phyloP scores from a whole-genome alignment of 2,113 vertebrate species.

The Rhinogobius similis region DNA sequence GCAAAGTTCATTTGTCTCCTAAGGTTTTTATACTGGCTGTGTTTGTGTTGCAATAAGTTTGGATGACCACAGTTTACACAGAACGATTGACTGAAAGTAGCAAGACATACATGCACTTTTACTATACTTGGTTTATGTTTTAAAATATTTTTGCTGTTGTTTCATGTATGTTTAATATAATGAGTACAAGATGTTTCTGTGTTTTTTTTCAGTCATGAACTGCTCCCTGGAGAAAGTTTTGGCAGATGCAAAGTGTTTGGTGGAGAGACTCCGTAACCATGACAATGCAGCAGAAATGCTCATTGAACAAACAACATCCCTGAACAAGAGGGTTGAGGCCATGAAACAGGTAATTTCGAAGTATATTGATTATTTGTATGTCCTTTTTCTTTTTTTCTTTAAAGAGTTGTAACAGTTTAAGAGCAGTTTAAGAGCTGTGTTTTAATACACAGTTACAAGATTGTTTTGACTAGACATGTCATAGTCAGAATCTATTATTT shows the following conservation, averaged over 20 bases:
- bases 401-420: not conserved
- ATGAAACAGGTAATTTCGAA: slow-evolving; percentile 98
- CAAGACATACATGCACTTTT: not conserved
- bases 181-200: not conserved
- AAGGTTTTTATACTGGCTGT: not conserved
- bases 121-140: no score
- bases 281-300: slow-evolving; percentile 93
- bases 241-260: slow-evolving; percentile 93
- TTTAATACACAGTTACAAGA: no score
- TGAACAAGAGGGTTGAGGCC: slow-evolving; percentile 95
- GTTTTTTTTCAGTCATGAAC: slow-evolving; percentile 83
- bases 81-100: not conserved
- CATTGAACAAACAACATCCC: slow-evolving; percentile 94
- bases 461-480: no score
- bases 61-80: not conserved
- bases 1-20: not conserved
- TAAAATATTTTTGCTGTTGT: not conserved
- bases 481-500: no score
- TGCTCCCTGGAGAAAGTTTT: slow-evolving; percentile 93
- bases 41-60: not conserved
- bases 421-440: no score
- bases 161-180: not conserved
- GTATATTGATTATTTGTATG: not conserved
- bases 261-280: slow-evolving; percentile 92
- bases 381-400: no score